These are phyloP conservation scores for Gonatopus flavifemur DNA, from an alignment of 1,140 invertebrate species.

Conservation along the genomic window DNA sequence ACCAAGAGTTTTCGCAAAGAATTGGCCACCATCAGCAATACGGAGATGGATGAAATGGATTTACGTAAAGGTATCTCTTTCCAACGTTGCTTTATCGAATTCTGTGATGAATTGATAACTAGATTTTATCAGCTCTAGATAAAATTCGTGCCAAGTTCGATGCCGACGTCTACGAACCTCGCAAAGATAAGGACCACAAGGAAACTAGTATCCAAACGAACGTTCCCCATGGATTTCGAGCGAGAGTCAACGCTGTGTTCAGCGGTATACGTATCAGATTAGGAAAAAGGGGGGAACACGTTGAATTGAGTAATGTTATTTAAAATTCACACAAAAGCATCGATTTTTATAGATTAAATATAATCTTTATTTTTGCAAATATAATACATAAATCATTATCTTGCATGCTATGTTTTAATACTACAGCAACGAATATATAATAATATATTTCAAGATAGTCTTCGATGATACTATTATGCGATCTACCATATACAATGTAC, in stretches of 20 bases:
- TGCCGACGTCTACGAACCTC: slow-evolving; percentile 45
- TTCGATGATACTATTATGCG: slow-evolving; percentile 17
- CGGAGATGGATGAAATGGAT: slow-evolving; percentile 83
- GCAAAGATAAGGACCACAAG: slow-evolving; percentile 28
- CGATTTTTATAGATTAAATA: slow-evolving; percentile 35
- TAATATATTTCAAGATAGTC: slow-evolving; percentile 29
- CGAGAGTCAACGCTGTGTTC: slow-evolving; percentile 41
- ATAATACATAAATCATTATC: slow-evolving; percentile 42
- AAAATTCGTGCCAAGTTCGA: slow-evolving; percentile 56
- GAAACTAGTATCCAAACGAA: slow-evolving; percentile 17
- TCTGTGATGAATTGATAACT: not conserved
- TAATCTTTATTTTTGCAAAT: slow-evolving; percentile 43
- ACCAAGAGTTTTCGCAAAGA: slow-evolving; percentile 79
- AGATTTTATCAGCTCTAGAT: slow-evolving; percentile 52
- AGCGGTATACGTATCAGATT: slow-evolving; percentile 37
- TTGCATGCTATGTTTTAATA: slow-evolving; percentile 44
- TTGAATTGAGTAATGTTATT: slow-evolving; percentile 27
- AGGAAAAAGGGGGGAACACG: slow-evolving; percentile 27
- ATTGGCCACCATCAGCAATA: slow-evolving; percentile 77
- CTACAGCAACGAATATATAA: slow-evolving; percentile 36
- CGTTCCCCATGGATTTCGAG: slow-evolving; percentile 26
- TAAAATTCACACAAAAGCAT: slow-evolving; percentile 17
- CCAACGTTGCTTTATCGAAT: not conserved
- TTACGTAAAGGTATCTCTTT: slow-evolving; percentile 69
- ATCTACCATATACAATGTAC: slow-evolving; percentile 22